phyloP scores from a whole-genome alignment of 2,888 invertebrate species.

The Branchellion lobata region DNA sequence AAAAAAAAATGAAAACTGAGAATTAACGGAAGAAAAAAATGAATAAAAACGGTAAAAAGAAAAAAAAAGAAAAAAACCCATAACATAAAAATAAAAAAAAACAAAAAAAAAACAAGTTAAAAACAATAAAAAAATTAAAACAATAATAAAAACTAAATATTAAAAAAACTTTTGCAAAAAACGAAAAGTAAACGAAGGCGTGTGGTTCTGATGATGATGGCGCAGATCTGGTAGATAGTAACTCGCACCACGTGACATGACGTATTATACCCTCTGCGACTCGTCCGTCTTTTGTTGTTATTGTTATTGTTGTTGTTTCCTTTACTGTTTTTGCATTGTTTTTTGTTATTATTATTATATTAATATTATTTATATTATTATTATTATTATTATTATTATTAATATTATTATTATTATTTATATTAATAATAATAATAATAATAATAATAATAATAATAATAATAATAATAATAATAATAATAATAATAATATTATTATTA shows the following conservation, averaged over 20 bases:
- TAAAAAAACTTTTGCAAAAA: no score
- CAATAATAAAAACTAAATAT: no score
- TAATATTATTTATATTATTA: conserved; percentile 20
- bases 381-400: conserved; percentile 29
- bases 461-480: background rate
- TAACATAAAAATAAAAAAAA: no score
- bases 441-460: background rate
- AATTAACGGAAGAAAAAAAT: no score
- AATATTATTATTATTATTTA: conserved; percentile 20
- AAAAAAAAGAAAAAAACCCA: no score
- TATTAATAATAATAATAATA: background rate
- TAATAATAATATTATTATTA: conserved; percentile 1
- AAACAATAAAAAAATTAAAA: no score
- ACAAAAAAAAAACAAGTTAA: no score
- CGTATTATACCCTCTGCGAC: background rate
- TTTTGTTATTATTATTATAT: conserved; percentile 21
- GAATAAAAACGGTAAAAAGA: no score
- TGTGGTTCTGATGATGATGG: no score
- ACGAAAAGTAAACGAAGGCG: no score
- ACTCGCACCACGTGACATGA: background rate
- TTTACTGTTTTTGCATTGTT: background rate
- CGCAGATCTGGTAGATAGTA: no score
- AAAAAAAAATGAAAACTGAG: no score
- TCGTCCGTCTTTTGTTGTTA: background rate
- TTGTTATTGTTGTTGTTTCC: background rate